These are phyloP conservation scores for Malachius bipustulatus DNA, from an alignment of 2,888 invertebrate species.

Conservation along the genomic window DNA sequence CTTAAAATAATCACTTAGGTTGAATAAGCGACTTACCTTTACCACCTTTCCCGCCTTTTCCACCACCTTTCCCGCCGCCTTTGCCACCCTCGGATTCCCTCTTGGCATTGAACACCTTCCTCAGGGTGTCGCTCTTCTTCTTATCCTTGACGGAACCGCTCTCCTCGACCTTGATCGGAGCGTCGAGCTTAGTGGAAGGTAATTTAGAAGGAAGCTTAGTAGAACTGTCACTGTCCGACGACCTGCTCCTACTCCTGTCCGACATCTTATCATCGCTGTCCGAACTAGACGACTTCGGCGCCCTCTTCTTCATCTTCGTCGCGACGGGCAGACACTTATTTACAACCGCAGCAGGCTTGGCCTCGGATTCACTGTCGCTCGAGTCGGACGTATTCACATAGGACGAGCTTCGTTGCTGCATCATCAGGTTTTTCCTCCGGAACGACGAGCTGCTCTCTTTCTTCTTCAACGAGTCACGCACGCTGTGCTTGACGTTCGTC, in stretches of 20 bases:
- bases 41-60: slow-evolving; percentile 48
- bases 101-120: slow-evolving; percentile 48
- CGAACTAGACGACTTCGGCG: slow-evolving; percentile 20
- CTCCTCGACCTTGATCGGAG: slow-evolving; percentile 34
- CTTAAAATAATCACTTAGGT: slow-evolving; percentile 7
- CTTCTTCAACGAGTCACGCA: slow-evolving; percentile 29
- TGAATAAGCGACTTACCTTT: slow-evolving; percentile 26
- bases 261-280: slow-evolving; percentile 20
- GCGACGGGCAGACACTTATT: not conserved
- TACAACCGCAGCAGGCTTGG: slow-evolving; percentile 24
- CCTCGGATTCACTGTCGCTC: slow-evolving; percentile 29
- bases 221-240: slow-evolving; percentile 22
- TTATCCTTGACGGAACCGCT: slow-evolving; percentile 51
- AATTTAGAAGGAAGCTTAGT: not conserved
- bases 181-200: slow-evolving; percentile 20
- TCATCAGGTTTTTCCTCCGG: slow-evolving; percentile 32
- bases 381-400: slow-evolving; percentile 4
- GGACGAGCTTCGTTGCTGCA: slow-evolving; percentile 15
- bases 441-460: slow-evolving; percentile 29
- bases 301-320: not conserved
- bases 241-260: slow-evolving; percentile 22
- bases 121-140: slow-evolving; percentile 56
- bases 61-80: slow-evolving; percentile 60
- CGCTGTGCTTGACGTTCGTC: slow-evolving; percentile 36
- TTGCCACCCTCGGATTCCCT: slow-evolving; percentile 52